Base-by-base conservation (phyloP, 2,888 invertebrate genomes). In the Silvanus unidentatus region DNA sequence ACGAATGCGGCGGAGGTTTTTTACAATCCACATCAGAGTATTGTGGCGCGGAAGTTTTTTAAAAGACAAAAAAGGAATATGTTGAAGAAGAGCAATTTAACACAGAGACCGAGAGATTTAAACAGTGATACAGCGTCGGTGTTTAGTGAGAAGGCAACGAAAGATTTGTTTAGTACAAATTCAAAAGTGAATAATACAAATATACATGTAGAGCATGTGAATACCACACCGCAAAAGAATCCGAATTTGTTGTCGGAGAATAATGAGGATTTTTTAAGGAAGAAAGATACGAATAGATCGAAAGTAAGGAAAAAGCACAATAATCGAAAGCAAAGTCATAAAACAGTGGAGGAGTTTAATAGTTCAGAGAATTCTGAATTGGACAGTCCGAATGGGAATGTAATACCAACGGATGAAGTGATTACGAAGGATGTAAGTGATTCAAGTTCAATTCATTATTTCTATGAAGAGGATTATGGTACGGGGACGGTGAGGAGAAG, bases 1-100 rank as follows among this genome's bases (percentile, higher is more conserved):
- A 82, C 83, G 0, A 72, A 69, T 43, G 82, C 81, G 0, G 85
- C 87, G 0, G 88, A 89, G 50, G 78, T 88, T 63, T 95, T 94
- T 70, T 94, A 93, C 66, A 93, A 95, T 70, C 91, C 93, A 0
- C 88, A 90, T 68, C 95, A 95, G 71, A 94, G 91, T 69, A 92
- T 90, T 29, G 91, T 92, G 0, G 95, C 95, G 0, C 81, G 90
- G 52, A 91, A 91, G 64, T 95, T 94, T 68, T 95, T 95, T 71
- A 88, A 88, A 58, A 89, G 88, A 57, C 91, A 90, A 64, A 78
- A 86, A 45, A 78, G 87, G 37, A 75, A 86, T 53, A 73, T 75
- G 68, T 73, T 75, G 69, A 86, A 84, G 60, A 80, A 84, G 45
- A 85, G 83, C 58, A 87, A 87, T 60, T 73, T 88, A 14, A 84